phyloP scores from a whole-genome alignment of 2,888 invertebrate species.

The Callyntrura guangdongensis region DNA sequence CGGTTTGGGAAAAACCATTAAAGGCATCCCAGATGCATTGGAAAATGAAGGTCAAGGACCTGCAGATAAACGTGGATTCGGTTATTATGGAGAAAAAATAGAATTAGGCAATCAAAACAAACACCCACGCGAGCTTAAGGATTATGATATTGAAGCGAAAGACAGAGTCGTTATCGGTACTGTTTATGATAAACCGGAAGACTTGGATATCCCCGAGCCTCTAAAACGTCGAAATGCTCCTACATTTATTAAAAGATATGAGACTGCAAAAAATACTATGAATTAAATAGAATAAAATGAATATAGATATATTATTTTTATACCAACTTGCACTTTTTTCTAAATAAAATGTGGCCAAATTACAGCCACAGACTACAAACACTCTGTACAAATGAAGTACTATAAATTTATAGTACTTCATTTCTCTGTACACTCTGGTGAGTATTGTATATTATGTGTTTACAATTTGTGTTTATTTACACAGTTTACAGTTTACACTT shows the following conservation, averaged over 20 bases:
- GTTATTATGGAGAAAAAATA: slow-evolving; percentile 83
- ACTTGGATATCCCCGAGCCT: slow-evolving; percentile 81
- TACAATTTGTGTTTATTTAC: too few species aligned
- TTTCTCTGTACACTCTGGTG: too few species aligned
- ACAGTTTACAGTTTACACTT: too few species aligned
- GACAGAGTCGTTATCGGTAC: slow-evolving; percentile 82
- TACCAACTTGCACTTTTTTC: neutral
- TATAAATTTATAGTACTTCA: too few species aligned
- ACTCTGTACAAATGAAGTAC: too few species aligned
- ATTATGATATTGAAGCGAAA: slow-evolving; percentile 76
- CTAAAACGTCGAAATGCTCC: slow-evolving; percentile 80
- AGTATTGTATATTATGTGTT: too few species aligned
- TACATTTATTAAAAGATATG: slow-evolving; percentile 82
- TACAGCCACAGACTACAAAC: too few species aligned
- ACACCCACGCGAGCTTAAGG: slow-evolving; percentile 65
- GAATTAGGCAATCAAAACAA: slow-evolving; percentile 71
- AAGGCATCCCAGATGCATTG: slow-evolving; percentile 82
- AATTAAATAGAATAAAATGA: too few species aligned
- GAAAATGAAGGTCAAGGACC: slow-evolving; percentile 82
- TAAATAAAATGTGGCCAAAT: neutral
- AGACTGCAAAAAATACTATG: neutral
- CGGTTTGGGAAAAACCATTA: slow-evolving; percentile 86
- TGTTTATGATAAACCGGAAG: slow-evolving; percentile 82
- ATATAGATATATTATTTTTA: neutral
- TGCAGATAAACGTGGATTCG: slow-evolving; percentile 82